These are phyloP conservation scores for Zoanthus solanderi DNA, from an alignment of 92 coral and sea anemone species.

Conservation along the genomic window DNA sequence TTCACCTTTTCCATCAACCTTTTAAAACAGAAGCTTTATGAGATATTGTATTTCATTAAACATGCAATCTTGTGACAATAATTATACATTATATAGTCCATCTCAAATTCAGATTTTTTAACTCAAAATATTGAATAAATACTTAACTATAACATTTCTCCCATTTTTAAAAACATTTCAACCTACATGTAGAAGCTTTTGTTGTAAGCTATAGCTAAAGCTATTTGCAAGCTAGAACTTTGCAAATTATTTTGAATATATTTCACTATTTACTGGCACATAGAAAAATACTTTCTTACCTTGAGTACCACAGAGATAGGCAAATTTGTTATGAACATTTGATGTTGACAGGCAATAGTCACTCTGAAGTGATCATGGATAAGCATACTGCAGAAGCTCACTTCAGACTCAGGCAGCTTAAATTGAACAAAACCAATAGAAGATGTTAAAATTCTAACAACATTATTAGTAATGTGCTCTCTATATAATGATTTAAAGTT, in stretches of 20 bases:
- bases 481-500: neutral
- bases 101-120: too few species aligned
- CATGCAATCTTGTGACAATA: neutral
- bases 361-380: conserved; percentile 58
- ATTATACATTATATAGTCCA: neutral
- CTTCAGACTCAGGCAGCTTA: conserved; percentile 76
- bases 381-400: conserved; percentile 69
- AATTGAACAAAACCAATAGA: neutral
- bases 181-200: too few species aligned
- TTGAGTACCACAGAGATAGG: conserved; percentile 7
- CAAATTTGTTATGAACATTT: conserved; percentile 25
- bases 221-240: neutral
- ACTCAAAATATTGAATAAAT: too few species aligned
- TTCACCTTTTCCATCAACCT: conserved; percentile 34
- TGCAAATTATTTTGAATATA: neutral
- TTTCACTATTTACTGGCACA: neutral
- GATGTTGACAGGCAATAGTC: conserved; percentile 28
- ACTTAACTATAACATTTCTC: too few species aligned
- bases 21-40: neutral
- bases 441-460: neutral
- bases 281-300: neutral
- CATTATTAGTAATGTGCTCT: neutral
- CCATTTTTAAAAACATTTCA: too few species aligned
- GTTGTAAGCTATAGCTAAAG: neutral
- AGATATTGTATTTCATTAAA: neutral